A percentile compares a stretch with the other conserved stretches of the same genome.
Evolutionary conservation across 2,888 invertebrate species (phyloP).

Genomic region (Euplagia quadripunctaria): DNA sequence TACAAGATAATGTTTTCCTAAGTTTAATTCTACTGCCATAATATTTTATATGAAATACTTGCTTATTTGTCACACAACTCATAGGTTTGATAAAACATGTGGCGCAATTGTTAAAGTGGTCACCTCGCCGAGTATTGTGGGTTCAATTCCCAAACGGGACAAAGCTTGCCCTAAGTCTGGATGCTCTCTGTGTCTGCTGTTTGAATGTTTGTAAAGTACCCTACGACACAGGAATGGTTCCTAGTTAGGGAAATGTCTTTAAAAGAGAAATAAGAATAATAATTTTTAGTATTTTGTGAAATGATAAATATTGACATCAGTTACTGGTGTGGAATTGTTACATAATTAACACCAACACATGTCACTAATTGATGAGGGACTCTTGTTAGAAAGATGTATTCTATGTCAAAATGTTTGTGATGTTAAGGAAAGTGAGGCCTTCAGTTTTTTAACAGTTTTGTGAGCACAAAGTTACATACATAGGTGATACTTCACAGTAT

Average conservation of each 20-base stretch:
- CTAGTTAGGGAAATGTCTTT: neutral
- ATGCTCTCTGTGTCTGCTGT: neutral
- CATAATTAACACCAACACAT: neutral
- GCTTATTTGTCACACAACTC: constrained; percentile 26
- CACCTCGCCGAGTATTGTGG: neutral
- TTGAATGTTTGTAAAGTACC: neutral
- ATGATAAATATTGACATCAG: constrained; percentile 33
- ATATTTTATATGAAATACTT: constrained; percentile 22
- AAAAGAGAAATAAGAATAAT: neutral
- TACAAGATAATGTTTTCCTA: constrained; percentile 67
- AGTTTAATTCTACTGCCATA: constrained; percentile 72
- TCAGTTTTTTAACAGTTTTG: constrained; percentile 19
- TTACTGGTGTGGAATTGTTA: constrained; percentile 45
- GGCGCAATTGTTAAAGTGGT: neutral
- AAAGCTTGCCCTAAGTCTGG: neutral
- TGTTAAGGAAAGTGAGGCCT: constrained; percentile 19
- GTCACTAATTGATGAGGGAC: constrained; percentile 20
- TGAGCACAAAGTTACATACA: neutral
- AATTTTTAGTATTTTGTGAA: constrained; percentile 30
- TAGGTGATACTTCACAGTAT: neutral
- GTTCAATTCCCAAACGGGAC: neutral
- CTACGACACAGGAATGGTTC: neutral
- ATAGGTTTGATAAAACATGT: neutral
- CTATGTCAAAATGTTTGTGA: constrained; percentile 18
- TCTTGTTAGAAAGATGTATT: constrained; percentile 7